phyloP scores from a whole-genome alignment of 2,797 vertebrate genomes.

The Carduelis carduelis region DNA sequence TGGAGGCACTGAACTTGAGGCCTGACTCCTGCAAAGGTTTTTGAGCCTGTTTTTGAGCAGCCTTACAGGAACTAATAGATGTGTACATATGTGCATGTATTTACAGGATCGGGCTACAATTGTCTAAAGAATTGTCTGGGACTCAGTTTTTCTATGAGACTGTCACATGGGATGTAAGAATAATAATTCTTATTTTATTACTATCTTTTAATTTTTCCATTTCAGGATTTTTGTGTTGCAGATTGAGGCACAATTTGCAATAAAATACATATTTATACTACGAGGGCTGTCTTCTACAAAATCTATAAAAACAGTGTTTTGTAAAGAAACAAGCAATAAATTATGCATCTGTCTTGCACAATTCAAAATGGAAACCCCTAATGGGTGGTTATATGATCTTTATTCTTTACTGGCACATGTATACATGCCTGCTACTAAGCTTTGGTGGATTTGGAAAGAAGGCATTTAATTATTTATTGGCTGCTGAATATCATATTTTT shows the following conservation, averaged over 20 bases:
- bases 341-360: not conserved
- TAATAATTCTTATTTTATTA: not conserved
- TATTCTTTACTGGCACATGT: slow-evolving; percentile 17
- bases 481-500: slow-evolving; percentile 70
- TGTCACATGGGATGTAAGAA: not conserved
- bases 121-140: not conserved
- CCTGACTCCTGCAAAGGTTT: not conserved
- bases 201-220: not conserved
- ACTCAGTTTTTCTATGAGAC: not conserved
- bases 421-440: not conserved
- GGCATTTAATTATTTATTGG: slow-evolving; percentile 89
- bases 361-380: slow-evolving; percentile 18
- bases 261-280: not conserved
- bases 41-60: not conserved
- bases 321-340: slow-evolving; percentile 10
- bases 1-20: not conserved
- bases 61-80: not conserved
- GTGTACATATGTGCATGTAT: not conserved
- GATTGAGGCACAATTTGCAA: not conserved
- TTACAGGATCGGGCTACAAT: not conserved
- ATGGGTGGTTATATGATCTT: not conserved
- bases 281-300: not conserved
- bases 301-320: not conserved
- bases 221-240: slow-evolving; percentile 1
- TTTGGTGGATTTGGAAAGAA: slow-evolving; percentile 77